phyloP scores from a whole-genome alignment of 2,888 invertebrate genomes.

The Pterobdella sp. region DNA sequence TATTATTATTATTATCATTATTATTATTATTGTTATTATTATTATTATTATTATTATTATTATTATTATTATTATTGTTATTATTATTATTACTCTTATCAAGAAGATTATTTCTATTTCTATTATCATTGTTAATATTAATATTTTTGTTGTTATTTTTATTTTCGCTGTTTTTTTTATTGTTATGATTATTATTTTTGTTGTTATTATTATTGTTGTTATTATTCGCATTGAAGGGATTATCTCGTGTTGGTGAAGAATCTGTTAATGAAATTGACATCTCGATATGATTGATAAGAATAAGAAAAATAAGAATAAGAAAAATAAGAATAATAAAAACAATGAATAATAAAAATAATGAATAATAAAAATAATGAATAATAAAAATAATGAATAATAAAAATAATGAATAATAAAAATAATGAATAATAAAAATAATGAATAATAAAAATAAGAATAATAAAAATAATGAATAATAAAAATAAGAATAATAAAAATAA shows the following conservation, averaged over 20 bases:
- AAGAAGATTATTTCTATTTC: not conserved
- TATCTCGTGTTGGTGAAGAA: not conserved
- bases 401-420: no score
- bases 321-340: not conserved
- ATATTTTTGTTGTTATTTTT: not conserved
- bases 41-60: conserved; percentile 15
- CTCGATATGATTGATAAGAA: not conserved
- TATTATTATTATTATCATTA: conserved; percentile 12
- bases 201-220: not conserved
- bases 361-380: no score
- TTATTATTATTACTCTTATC: not conserved
- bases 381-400: no score
- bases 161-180: not conserved
- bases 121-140: not conserved
- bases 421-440: no score
- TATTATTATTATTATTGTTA: conserved; percentile 5
- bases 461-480: no score
- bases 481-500: no score
- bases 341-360: not conserved
- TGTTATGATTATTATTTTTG: not conserved
- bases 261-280: no score
- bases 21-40: not conserved
- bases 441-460: no score
- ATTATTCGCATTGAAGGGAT: not conserved
- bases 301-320: not conserved